Conservation (phyloP, 92 coral and sea anemone species). For the Parazoanthus darwini region DNA sequence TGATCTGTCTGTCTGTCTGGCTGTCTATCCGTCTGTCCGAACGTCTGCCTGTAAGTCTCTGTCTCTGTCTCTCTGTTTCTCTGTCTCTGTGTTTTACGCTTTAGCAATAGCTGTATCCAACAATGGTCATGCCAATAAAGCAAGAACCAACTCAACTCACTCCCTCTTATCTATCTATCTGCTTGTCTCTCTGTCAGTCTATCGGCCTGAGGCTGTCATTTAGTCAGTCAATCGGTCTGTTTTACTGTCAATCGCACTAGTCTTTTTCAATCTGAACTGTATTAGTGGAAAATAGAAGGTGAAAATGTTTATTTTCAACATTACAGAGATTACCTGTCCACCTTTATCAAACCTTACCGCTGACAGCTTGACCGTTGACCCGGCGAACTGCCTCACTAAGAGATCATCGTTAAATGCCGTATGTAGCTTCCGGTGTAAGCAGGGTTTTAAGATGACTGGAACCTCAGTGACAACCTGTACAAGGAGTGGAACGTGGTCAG, state of each 20-base stretch:
- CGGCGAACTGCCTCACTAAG: not conserved
- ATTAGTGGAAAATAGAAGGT: not conserved
- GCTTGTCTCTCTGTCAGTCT: no score
- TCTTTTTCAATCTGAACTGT: no score
- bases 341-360: not conserved
- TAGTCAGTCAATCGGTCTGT: not conserved
- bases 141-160: no score
- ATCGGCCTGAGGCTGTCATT: no score
- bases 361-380: not conserved
- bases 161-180: no score
- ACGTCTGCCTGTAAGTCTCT: no score
- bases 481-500: not conserved
- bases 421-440: not conserved
- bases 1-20: no score
- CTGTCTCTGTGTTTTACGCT: no score
- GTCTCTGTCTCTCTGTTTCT: no score
- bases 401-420: not conserved
- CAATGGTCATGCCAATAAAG: no score
- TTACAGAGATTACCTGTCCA: conserved; percentile 2
- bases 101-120: no score
- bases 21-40: no score
- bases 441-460: not conserved
- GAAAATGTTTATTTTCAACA: not conserved
- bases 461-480: not conserved
- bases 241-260: not conserved